Percentiles rank a stretch among this genome's conserved stretches.
phyloP scores from a whole-genome alignment of 2,113 vertebrate species.

The Mugil cephalus region DNA sequence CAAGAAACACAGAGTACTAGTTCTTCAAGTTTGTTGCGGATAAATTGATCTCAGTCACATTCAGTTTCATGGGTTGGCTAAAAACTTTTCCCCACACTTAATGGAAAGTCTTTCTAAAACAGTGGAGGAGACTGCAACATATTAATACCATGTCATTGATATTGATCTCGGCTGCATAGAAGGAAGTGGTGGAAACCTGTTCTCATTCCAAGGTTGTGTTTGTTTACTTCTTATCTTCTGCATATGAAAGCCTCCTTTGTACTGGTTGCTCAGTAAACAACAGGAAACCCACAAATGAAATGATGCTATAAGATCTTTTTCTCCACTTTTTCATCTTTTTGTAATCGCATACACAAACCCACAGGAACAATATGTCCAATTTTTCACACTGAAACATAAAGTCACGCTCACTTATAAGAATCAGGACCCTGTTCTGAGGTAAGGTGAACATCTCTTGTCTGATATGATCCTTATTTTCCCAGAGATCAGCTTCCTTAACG shows the following conservation, averaged over 20 bases:
- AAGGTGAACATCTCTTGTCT: slow-evolving; percentile 57
- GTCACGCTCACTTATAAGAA: slow-evolving; percentile 24
- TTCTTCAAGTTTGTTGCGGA: slow-evolving; percentile 12
- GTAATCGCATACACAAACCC: slow-evolving; percentile 31
- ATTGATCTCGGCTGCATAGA: background rate
- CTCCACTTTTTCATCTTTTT: slow-evolving; percentile 42
- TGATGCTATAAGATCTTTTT: slow-evolving; percentile 15
- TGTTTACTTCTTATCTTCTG: slow-evolving; percentile 40
- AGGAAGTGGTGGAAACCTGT: background rate
- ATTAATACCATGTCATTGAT: background rate
- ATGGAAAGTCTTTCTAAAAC: background rate
- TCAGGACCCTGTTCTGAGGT: slow-evolving; percentile 5
- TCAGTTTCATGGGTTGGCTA: background rate
- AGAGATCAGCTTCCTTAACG: slow-evolving; percentile 59
- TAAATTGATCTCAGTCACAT: background rate
- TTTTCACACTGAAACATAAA: slow-evolving; percentile 1
- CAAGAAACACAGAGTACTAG: too few relatives aligned
- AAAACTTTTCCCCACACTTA: background rate
- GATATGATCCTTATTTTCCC: slow-evolving; percentile 42
- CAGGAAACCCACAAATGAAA: slow-evolving; percentile 30
- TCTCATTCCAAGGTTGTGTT: slow-evolving; percentile 24
- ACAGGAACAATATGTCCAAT: background rate
- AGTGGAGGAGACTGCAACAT: background rate
- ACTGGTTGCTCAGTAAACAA: slow-evolving; percentile 12
- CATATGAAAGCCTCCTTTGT: slow-evolving; percentile 42